phyloP scores from a whole-genome alignment of 2,888 invertebrate genomes.

The Caenorhabditis uteleia region DNA sequence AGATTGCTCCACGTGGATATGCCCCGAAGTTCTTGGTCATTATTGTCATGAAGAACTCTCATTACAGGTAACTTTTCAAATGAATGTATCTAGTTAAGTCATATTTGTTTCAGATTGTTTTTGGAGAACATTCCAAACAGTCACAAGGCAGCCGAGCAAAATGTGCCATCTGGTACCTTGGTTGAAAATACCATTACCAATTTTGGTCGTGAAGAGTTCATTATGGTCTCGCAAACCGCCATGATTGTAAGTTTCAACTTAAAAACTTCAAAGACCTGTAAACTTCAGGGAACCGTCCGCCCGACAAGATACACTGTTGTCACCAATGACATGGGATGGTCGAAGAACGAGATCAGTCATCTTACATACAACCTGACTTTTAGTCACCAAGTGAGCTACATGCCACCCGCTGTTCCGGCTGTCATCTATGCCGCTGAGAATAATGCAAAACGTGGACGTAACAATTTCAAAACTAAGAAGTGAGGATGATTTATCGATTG shows the following conservation, averaged over 20 bases:
- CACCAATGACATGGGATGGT: slow-evolving; percentile 31
- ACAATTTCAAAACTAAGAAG: slow-evolving; percentile 37
- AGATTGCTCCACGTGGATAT: slow-evolving; percentile 1
- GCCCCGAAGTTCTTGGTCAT: slow-evolving; percentile 24
- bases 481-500: too few species aligned
- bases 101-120: slow-evolving; percentile 18
- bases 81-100: too few species aligned
- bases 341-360: slow-evolving; percentile 33
- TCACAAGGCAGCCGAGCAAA: slow-evolving; percentile 22
- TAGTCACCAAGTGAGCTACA: slow-evolving; percentile 38
- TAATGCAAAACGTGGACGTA: slow-evolving; percentile 41
- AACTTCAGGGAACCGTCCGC: slow-evolving; percentile 41
- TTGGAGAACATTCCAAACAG: slow-evolving; percentile 7
- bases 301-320: slow-evolving; percentile 36
- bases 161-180: slow-evolving; percentile 44
- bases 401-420: slow-evolving; percentile 27
- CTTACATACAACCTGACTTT: slow-evolving; percentile 31
- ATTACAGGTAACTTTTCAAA: too few species aligned
- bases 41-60: slow-evolving; percentile 12
- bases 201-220: slow-evolving; percentile 29
- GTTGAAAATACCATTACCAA: slow-evolving; percentile 19
- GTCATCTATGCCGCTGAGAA: slow-evolving; percentile 47
- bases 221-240: slow-evolving; percentile 32
- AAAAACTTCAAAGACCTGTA: background rate
- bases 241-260: too few species aligned